phyloP scores from a whole-genome alignment of 2,888 invertebrate species.

The Ganaspis brasiliensis region DNA sequence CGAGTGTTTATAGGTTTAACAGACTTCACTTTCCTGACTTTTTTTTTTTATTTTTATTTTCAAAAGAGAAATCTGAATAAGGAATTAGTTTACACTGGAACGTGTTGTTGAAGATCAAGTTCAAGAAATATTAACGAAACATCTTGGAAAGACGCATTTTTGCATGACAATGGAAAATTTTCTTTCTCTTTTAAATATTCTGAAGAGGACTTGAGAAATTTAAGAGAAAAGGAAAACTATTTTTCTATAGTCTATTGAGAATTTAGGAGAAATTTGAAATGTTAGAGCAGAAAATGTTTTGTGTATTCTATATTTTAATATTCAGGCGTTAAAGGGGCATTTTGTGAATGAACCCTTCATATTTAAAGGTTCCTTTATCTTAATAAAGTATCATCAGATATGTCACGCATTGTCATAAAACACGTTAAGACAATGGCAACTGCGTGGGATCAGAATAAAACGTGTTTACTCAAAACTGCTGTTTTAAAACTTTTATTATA shows the following conservation, averaged over 20 bases:
- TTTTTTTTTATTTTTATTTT: neutral
- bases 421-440: slow-evolving; percentile 2
- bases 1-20: no score
- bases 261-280: no score
- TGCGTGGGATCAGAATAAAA: slow-evolving; percentile 22
- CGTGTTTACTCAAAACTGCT: slow-evolving; percentile 1
- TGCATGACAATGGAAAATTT: neutral
- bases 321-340: no score
- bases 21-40: no score
- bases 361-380: neutral
- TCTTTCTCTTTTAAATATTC: neutral
- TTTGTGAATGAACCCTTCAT: neutral
- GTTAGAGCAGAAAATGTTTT: no score
- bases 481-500: slow-evolving; percentile 18
- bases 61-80: neutral
- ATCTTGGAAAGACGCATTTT: neutral
- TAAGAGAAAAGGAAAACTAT: neutral
- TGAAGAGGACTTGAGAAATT: neutral
- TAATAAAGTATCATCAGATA: slow-evolving; percentile 2
- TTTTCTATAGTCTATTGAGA: no score
- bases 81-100: neutral
- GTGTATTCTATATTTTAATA: no score
- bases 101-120: neutral
- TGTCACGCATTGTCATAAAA: slow-evolving; percentile 24
- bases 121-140: neutral